Conservation (phyloP, 2,113 vertebrate species). For the Aegithalos caudatus region DNA sequence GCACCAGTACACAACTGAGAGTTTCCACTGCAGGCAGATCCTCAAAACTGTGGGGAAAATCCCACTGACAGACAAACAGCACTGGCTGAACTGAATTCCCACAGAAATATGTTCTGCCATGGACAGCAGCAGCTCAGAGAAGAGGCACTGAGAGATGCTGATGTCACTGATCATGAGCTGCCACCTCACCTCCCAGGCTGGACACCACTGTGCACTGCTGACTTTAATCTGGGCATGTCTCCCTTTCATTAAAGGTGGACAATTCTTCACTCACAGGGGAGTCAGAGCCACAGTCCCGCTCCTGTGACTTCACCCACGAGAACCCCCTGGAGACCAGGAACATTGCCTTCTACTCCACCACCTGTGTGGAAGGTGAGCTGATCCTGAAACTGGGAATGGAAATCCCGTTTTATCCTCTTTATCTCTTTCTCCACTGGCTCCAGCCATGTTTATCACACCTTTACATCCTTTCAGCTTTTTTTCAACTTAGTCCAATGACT, state of each 20-base stretch:
- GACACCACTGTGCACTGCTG: background rate
- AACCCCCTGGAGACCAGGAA: slow-evolving; percentile 80
- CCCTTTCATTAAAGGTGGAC: slow-evolving; percentile 72
- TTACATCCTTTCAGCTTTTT: background rate
- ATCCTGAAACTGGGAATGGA: background rate
- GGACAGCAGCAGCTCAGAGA: background rate
- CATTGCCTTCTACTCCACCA: slow-evolving; percentile 80
- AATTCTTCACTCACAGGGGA: slow-evolving; percentile 83
- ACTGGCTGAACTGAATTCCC: background rate
- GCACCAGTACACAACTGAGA: rapidly evolving
- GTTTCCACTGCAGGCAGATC: background rate
- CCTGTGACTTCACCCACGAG: slow-evolving; percentile 74
- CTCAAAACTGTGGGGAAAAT: background rate
- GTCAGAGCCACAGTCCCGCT: slow-evolving; percentile 79
- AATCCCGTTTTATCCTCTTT: background rate
- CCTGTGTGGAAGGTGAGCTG: slow-evolving; percentile 77
- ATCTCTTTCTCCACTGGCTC: background rate
- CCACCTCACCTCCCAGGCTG: background rate
- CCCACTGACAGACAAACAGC: background rate
- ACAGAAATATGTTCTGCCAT: background rate
- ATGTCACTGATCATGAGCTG: background rate
- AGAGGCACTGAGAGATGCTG: background rate
- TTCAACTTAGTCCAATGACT: background rate
- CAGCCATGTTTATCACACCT: rapidly evolving
- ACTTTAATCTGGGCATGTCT: background rate